Evolutionary conservation across 2,888 invertebrate species (phyloP).

Genomic region (Poecilus cupreus): DNA sequence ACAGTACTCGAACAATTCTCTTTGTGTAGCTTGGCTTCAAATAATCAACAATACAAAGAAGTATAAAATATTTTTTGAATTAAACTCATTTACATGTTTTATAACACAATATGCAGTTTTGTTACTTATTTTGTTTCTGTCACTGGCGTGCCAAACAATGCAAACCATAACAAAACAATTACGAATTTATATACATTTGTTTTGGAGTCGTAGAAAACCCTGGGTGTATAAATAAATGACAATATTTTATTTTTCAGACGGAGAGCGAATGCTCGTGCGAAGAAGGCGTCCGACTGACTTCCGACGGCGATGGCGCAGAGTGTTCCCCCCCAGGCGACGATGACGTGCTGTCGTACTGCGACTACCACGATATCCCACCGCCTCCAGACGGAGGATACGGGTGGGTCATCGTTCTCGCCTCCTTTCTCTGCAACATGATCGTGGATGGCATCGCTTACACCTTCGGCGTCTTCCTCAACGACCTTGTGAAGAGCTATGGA

Average conservation of each 20-base stretch:
- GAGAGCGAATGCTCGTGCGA: slow-evolving; percentile 92
- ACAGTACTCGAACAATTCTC: no score
- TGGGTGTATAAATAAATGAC: no score
- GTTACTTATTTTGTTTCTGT: no score
- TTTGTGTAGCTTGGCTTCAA: no score
- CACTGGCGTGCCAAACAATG: no score
- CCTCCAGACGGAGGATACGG: slow-evolving; percentile 95
- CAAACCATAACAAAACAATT: no score
- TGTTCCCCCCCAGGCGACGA: slow-evolving; percentile 75
- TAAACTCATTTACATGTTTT: no score
- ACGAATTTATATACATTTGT: no score
- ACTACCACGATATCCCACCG: slow-evolving; percentile 87
- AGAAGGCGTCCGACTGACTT: slow-evolving; percentile 86
- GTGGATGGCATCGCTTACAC: slow-evolving; percentile 99
- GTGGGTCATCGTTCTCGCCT: slow-evolving; percentile 96
- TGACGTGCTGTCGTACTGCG: slow-evolving; percentile 75
- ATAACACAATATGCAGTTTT: no score
- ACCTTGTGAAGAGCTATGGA: slow-evolving; percentile 87
- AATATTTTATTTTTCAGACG: slow-evolving; percentile 79
- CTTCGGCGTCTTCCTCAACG: slow-evolving; percentile 93
- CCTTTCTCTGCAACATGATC: slow-evolving; percentile 98
- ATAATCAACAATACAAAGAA: no score
- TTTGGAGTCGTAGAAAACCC: no score
- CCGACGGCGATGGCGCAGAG: slow-evolving; percentile 79
- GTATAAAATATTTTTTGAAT: no score